A percentile compares a stretch with the other conserved stretches of the same genome.
These are phyloP conservation scores for Scolopax bukidnonensis DNA, from an alignment of 2,797 vertebrate species.

Conservation along the genomic window DNA sequence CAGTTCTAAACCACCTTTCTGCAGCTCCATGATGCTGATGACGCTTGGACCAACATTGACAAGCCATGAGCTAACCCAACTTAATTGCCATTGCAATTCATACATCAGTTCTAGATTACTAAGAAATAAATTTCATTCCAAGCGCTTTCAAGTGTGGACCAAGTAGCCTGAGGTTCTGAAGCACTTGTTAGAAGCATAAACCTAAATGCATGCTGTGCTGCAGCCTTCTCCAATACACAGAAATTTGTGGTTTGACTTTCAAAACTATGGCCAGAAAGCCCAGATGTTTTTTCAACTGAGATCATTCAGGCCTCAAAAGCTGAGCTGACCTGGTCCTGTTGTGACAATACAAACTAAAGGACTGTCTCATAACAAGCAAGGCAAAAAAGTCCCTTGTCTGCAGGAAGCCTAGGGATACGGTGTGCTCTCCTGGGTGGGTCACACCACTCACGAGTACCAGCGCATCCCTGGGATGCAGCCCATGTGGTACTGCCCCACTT, in stretches of 20 bases:
- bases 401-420: not conserved
- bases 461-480: not conserved
- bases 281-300: not conserved
- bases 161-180: not conserved
- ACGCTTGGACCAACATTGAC: not conserved
- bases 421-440: not conserved
- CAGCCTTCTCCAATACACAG: not conserved
- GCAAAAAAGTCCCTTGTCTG: not conserved
- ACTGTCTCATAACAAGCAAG: not conserved
- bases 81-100: not conserved
- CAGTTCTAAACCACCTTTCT: not conserved
- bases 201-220: not conserved
- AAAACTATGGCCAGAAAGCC: not conserved
- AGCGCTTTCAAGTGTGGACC: not conserved
- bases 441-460: not conserved
- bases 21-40: fast-evolving
- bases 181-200: not conserved
- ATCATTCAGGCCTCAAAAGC: not conserved
- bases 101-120: not conserved
- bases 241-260: not conserved
- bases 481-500: fast-evolving
- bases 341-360: not conserved
- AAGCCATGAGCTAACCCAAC: not conserved
- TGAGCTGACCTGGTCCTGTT: not conserved
- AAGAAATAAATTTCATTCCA: too few species aligned